These are phyloP conservation scores for Ptychodera flava DNA, from an alignment of 35 echinoderm and acorn worm species.

Conservation along the genomic window DNA sequence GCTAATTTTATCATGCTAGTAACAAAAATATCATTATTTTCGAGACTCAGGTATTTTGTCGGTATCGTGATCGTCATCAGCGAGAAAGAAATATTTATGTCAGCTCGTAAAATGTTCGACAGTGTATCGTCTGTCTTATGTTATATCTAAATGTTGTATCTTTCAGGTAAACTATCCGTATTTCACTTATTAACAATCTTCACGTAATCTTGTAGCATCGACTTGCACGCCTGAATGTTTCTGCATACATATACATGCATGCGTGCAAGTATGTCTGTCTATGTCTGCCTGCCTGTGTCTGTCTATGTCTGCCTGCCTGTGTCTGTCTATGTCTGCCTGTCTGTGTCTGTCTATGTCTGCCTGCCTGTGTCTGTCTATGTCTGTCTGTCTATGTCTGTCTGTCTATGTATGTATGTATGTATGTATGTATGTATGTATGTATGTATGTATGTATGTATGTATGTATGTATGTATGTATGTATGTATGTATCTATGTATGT, in stretches of 20 bases:
- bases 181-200: no score
- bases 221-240: no score
- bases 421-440: conserved; percentile 2
- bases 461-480: conserved; percentile 2
- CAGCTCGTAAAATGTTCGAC: no score
- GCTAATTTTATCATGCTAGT: no score
- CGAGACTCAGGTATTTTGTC: no score
- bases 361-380: not conserved
- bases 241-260: not conserved
- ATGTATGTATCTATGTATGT: not conserved
- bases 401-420: not conserved
- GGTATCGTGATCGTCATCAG: no score
- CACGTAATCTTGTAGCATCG: no score
- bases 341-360: not conserved
- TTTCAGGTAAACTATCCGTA: no score
- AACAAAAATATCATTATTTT: no score
- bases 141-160: no score
- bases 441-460: conserved; percentile 2
- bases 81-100: no score
- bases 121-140: no score
- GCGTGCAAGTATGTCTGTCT: not conserved
- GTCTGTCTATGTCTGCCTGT: not conserved
- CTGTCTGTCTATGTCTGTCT: not conserved
- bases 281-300: not conserved
- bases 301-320: not conserved